Conservation (phyloP, 2,113 vertebrate genomes). For the Platysteira castanea region DNA sequence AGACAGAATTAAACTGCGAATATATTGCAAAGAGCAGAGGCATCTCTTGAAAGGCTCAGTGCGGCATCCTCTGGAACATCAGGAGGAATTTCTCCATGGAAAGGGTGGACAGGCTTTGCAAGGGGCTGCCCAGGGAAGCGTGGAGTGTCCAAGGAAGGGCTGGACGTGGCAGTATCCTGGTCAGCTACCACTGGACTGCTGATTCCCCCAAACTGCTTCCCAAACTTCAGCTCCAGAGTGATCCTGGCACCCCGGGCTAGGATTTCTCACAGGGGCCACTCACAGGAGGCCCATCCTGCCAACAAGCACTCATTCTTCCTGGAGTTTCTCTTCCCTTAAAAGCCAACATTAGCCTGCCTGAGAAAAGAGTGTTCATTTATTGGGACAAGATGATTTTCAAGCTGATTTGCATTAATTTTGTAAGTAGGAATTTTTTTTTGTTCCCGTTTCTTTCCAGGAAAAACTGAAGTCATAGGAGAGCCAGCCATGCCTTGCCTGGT, state of each 20-base stretch:
- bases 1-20: not conserved
- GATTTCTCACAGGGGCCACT: not conserved
- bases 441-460: not conserved
- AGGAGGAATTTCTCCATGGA: not conserved
- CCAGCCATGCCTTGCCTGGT: not conserved
- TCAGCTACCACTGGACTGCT: not conserved
- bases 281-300: not conserved
- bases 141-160: not conserved
- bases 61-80: not conserved
- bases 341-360: not conserved
- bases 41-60: not conserved
- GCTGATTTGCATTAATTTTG: conserved; percentile 10
- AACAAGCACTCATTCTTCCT: not conserved
- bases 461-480: not conserved
- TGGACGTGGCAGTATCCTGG: fast-evolving
- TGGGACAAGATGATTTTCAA: not conserved
- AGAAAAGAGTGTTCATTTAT: not conserved
- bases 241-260: not conserved
- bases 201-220: not conserved
- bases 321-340: not conserved
- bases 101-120: not conserved
- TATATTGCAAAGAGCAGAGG: not conserved
- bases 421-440: not conserved
- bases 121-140: not conserved
- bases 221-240: not conserved